Conservation (phyloP, 1,140 invertebrate species). For the Anastatus disparis region DNA sequence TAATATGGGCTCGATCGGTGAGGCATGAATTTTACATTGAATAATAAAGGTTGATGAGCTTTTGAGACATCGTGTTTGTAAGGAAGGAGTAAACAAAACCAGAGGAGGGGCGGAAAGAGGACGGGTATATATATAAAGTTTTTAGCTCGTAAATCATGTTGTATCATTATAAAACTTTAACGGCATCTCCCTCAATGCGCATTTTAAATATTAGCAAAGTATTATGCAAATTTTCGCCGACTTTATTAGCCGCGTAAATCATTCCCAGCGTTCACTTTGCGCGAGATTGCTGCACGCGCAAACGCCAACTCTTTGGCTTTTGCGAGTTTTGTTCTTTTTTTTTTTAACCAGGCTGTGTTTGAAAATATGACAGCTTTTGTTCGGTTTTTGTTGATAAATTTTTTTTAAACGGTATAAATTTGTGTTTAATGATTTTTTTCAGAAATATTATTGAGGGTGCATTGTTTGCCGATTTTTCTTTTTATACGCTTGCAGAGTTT, state of each 20-base stretch:
- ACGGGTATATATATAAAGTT: slow-evolving; percentile 35
- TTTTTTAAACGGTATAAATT: too few relatives aligned
- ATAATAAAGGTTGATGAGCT: not conserved
- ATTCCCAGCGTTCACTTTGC: slow-evolving; percentile 21
- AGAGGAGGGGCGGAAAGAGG: too few relatives aligned
- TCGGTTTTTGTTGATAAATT: too few relatives aligned
- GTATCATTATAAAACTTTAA: slow-evolving; percentile 56
- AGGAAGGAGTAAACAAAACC: too few relatives aligned
- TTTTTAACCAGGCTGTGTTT: too few relatives aligned
- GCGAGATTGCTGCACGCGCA: not conserved
- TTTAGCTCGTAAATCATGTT: slow-evolving; percentile 54
- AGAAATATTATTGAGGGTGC: too few relatives aligned
- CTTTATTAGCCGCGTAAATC: slow-evolving; percentile 59
- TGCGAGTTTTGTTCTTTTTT: slow-evolving; percentile 2
- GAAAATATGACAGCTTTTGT: too few relatives aligned
- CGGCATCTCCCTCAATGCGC: slow-evolving; percentile 43
- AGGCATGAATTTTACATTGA: not conserved
- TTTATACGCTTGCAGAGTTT: not conserved
- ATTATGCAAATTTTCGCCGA: slow-evolving; percentile 55
- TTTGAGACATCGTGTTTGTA: too few relatives aligned
- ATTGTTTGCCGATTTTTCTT: slow-evolving; percentile 1
- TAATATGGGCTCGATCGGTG: slow-evolving; percentile 43
- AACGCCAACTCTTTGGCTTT: not conserved
- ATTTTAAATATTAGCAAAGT: slow-evolving; percentile 46
- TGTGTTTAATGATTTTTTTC: too few relatives aligned